Evolutionary conservation across 2,113 vertebrate species (phyloP).

Genomic region (Agapornis roseicollis): DNA sequence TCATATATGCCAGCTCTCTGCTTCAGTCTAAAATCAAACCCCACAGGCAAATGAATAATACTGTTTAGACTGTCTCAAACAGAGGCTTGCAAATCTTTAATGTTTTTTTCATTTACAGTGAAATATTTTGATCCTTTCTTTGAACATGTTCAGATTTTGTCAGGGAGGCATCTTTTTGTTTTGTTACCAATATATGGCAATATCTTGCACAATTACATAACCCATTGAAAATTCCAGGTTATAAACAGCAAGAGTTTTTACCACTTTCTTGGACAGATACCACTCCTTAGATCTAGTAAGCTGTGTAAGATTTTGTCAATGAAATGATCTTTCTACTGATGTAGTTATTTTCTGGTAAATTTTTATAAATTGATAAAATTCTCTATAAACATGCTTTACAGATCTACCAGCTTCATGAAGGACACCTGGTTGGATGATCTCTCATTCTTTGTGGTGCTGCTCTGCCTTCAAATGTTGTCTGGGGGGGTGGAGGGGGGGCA

Average conservation of each 20-base stretch:
- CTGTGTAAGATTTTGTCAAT: not conserved
- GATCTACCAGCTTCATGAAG: not conserved
- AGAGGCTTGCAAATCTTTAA: not conserved
- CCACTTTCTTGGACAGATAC: not conserved
- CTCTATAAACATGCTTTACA: not conserved
- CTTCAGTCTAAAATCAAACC: not conserved
- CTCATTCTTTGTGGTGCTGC: not conserved
- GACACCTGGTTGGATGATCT: not conserved
- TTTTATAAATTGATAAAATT: not conserved
- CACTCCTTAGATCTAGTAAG: not conserved
- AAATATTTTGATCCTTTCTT: not conserved
- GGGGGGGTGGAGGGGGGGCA: too few relatives aligned
- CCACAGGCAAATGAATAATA: not conserved
- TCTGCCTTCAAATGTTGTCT: not conserved
- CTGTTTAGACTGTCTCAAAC: not conserved
- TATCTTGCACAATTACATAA: not conserved
- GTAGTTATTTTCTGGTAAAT: not conserved
- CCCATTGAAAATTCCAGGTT: not conserved
- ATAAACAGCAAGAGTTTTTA: not conserved
- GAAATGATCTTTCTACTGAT: not conserved
- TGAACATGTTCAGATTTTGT: not conserved
- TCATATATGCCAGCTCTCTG: not conserved
- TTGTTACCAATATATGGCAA: not conserved
- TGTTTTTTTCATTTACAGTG: not conserved
- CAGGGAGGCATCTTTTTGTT: not conserved